Evolutionary conservation across 2,888 invertebrate species (phyloP), one percentile per base, ranked within the genome.

Genomic region (Ptychoptera albimana): DNA sequence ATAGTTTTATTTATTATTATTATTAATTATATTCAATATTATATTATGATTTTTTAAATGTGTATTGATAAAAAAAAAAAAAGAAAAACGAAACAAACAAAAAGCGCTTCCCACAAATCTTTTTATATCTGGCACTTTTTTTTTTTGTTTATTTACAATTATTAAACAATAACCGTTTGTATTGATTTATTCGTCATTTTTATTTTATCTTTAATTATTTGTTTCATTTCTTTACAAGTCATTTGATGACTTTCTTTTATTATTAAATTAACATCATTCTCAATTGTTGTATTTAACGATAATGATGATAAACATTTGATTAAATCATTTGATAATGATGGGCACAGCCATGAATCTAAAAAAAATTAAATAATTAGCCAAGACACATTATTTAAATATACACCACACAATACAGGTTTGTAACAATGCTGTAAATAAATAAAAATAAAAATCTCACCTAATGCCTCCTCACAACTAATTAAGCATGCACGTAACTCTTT

Each of bases 121-220:
- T 9, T 4, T 7, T 2, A 32, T 7, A n/a, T 32, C 4, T 9
- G 9, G 4, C 32, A 32, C 2, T 7, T 32, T 32, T n/a, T 32
- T 7, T 11, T 32, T 30, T 30, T 30, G 9, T 30, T 30, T 30
- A 9, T 9, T 41, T 14, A n/a, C n/a, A 23, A 23, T 23, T 23
- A 23, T 23, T 23, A 23, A 23, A 23, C 23, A 23, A 23, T 23
- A 23, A 23, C 23, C 23, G 7, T 23, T 23, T 23, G 23, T 23
- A 23, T 37, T 55, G 58, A 63, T 54, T 63, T 63, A 51, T 57
- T 57, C 44, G 60, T 52, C 59, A 64, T 63, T 31, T 64, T 63
- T 39, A 63, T 58, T 58, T 65, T 65, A 50, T 65, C 64, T 50
- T 63, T 63, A 37, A 65, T 52, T 39, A 64, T 55, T 51, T 61